Evolutionary conservation across 2,797 vertebrate species (phyloP).

Genomic region (Sebastes trivittatus): DNA sequence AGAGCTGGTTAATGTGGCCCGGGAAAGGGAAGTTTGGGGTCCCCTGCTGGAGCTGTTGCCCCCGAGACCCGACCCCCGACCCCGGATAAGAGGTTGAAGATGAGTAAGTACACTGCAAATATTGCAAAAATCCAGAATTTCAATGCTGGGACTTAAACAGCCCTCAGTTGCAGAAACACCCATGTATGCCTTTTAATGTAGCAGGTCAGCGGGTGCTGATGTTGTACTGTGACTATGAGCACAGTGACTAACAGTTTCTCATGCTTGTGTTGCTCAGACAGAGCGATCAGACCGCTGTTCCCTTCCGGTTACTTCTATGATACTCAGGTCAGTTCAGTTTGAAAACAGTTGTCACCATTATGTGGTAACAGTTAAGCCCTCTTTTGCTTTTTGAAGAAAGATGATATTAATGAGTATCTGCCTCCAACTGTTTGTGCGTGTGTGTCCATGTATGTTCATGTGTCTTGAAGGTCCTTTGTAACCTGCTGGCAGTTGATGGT

Average conservation of each 20-base stretch:
- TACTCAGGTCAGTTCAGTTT: slow-evolving; percentile 88
- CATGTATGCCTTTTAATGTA: background rate
- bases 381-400: background rate
- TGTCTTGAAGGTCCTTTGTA: slow-evolving; percentile 84
- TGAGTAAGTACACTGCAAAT: too few relatives aligned
- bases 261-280: slow-evolving; percentile 81
- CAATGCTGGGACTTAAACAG: too few relatives aligned
- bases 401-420: background rate
- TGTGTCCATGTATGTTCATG: background rate
- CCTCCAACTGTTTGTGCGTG: background rate
- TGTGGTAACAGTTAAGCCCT: background rate
- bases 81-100: too few relatives aligned
- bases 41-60: too few relatives aligned
- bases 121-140: too few relatives aligned
- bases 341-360: background rate
- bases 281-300: slow-evolving; percentile 94
- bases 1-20: too few relatives aligned
- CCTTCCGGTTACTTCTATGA: slow-evolving; percentile 96
- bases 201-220: background rate
- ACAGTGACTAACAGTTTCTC: background rate
- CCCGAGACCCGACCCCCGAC: too few relatives aligned
- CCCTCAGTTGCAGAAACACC: too few relatives aligned
- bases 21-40: too few relatives aligned
- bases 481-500: slow-evolving; percentile 96
- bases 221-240: background rate